Percentiles rank a stretch among this genome's conserved stretches.
Conservation (phyloP, 2,797 vertebrate genomes). For the Oophaga sylvatica region DNA sequence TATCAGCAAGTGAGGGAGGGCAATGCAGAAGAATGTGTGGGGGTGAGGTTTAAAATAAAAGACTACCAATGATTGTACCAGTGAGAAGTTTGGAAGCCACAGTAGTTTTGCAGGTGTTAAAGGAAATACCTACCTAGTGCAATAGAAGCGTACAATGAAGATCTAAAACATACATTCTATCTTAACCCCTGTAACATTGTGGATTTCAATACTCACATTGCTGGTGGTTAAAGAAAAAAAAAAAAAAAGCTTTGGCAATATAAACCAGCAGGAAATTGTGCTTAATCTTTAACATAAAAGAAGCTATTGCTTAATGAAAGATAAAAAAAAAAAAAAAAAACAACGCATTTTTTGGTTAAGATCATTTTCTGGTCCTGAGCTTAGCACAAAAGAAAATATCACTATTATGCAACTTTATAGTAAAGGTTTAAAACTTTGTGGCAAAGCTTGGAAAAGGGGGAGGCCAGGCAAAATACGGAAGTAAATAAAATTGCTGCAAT, state of each 20-base stretch:
- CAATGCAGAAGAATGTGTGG: no score
- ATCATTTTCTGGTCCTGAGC: slow-evolving; percentile 57
- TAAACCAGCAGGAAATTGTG: not conserved
- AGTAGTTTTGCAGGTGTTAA: not conserved
- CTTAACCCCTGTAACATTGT: not conserved
- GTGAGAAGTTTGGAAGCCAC: not conserved
- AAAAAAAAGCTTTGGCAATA: not conserved
- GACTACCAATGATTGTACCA: not conserved
- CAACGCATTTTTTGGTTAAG: not conserved
- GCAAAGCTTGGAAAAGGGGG: not conserved
- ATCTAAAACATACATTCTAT: not conserved
- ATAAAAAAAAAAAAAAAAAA: not conserved
- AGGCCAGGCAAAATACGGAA: not conserved
- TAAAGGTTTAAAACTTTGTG: not conserved
- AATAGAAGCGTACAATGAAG: not conserved
- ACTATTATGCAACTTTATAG: not conserved
- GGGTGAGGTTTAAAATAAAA: not conserved
- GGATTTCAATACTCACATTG: not conserved
- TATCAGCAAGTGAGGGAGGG: not conserved
- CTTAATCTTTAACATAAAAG: not conserved
- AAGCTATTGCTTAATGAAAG: no score
- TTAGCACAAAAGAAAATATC: slow-evolving; percentile 51
- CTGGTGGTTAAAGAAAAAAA: not conserved
- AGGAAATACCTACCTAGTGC: slow-evolving; percentile 1
- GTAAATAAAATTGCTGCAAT: not conserved